Percentiles rank a stretch among this genome's conserved stretches.
Evolutionary conservation across 1,140 invertebrate genomes (phyloP).

Genomic region (Bactericera cockerelli): DNA sequence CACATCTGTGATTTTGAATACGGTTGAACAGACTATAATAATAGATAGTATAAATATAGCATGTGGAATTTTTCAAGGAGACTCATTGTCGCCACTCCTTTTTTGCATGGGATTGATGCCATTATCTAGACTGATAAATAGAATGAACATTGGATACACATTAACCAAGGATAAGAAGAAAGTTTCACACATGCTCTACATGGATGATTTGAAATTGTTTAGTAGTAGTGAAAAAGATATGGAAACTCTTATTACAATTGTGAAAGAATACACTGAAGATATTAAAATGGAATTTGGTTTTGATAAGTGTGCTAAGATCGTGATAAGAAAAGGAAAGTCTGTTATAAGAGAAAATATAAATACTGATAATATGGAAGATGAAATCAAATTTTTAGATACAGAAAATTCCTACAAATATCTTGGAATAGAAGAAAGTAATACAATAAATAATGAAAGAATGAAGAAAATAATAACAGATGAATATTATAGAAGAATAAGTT

Average conservation of each 20-base stretch:
- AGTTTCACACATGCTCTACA: not conserved
- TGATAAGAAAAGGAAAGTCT: not conserved
- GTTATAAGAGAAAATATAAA: not conserved
- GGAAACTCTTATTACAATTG: not conserved
- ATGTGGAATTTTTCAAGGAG: slow-evolving; percentile 17
- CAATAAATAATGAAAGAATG: not conserved
- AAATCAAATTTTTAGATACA: not conserved
- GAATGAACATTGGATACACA: not conserved
- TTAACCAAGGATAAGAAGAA: not conserved
- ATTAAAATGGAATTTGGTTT: slow-evolving; percentile 3
- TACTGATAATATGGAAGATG: not conserved
- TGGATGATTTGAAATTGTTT: slow-evolving; percentile 11
- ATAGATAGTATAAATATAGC: not conserved
- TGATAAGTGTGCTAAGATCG: slow-evolving; percentile 2
- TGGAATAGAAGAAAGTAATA: not conserved
- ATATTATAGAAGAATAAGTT: not conserved
- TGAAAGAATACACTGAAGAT: not conserved
- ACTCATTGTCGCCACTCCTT: slow-evolving; percentile 13
- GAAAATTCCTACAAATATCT: not conserved
- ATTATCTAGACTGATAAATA: not conserved
- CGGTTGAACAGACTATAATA: not conserved
- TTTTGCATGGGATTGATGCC: slow-evolving; percentile 14
- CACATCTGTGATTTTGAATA: not conserved
- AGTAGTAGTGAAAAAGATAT: not conserved
- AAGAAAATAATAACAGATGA: not conserved